phyloP scores from a whole-genome alignment of 2,113 vertebrate species.

The Enhydra lutris region DNA sequence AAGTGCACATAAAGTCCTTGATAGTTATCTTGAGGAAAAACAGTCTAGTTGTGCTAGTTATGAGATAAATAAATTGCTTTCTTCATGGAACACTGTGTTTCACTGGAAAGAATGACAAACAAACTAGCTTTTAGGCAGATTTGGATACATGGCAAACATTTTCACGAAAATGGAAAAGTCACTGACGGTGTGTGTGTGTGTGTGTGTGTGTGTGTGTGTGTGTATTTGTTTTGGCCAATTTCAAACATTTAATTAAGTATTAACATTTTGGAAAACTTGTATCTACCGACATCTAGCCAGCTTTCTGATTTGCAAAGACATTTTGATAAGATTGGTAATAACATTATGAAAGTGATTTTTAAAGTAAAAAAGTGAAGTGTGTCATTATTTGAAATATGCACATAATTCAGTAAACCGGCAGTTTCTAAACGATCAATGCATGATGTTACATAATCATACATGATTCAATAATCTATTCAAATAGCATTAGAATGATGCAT shows the following conservation, averaged over 20 bases:
- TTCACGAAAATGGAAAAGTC: background rate
- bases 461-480: background rate
- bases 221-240: background rate
- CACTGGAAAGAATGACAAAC: background rate
- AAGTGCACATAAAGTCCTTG: background rate
- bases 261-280: background rate
- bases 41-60: no score
- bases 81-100: background rate
- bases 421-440: background rate
- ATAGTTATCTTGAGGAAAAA: background rate
- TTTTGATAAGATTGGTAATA: background rate
- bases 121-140: background rate
- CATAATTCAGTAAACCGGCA: background rate
- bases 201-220: no score
- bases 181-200: no score
- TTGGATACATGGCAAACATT: background rate
- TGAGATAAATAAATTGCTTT: background rate
- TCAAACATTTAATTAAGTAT: background rate
- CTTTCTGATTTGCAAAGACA: background rate
- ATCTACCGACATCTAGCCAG: background rate
- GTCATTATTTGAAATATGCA: background rate
- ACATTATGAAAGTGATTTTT: background rate
- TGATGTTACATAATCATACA: no score
- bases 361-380: background rate
- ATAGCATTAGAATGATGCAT: background rate